Evolutionary conservation across 1,140 invertebrate species (phyloP).

Genomic region (Psilanteris sp.): DNA sequence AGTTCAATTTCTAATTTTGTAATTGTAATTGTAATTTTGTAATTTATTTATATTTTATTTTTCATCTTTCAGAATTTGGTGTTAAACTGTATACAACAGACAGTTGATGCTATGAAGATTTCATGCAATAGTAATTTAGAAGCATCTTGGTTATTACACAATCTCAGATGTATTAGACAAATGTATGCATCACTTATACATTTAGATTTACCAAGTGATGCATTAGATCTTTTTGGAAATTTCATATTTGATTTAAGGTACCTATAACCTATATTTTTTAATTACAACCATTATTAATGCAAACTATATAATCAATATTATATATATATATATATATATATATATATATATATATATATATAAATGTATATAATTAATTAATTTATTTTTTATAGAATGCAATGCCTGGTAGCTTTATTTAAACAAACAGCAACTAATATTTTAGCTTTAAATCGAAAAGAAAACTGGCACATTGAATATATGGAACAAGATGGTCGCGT

Average conservation of each 20-base stretch:
- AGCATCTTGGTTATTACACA: constrained; percentile 88
- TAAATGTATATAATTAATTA: too few relatives aligned
- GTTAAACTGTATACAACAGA: constrained; percentile 73
- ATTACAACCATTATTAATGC: too few relatives aligned
- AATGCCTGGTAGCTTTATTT: constrained; percentile 92
- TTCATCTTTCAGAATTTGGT: constrained; percentile 74
- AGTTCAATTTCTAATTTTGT: too few relatives aligned
- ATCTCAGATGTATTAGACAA: constrained; percentile 86
- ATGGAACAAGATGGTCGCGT: constrained; percentile 89
- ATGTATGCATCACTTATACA: constrained; percentile 85
- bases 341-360: background rate
- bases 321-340: background rate
- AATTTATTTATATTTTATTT: constrained; percentile 20
- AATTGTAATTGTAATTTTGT: too few relatives aligned
- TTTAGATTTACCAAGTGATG: constrained; percentile 89
- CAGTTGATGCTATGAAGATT: constrained; percentile 73
- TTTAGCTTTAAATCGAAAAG: constrained; percentile 87
- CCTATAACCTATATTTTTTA: constrained; percentile 4
- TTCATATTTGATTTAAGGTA: constrained; percentile 91
- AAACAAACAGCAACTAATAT: constrained; percentile 91
- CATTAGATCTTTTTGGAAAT: constrained; percentile 89
- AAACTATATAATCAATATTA: constrained; percentile 6
- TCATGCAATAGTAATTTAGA: constrained; percentile 80
- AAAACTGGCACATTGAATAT: constrained; percentile 94
- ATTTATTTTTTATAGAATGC: constrained; percentile 84